Percentiles rank a stretch among this genome's conserved stretches.
Evolutionary conservation across 1,140 invertebrate species (phyloP).

Genomic region (Drusus annulatus): DNA sequence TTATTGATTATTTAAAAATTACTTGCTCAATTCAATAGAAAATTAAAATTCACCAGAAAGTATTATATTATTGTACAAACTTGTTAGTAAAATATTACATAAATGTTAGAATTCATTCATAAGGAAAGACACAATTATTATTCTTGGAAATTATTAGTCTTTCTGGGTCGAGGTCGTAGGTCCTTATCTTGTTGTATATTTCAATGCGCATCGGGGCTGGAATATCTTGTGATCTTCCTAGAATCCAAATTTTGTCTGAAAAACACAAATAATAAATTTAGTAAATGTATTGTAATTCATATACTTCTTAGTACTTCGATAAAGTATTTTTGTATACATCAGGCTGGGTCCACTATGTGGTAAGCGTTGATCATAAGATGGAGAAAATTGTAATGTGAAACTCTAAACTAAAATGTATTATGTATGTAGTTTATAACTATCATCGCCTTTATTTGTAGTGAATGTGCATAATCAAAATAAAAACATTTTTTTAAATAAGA

Average conservation of each 20-base stretch:
- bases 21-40: neutral
- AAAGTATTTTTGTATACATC: conserved; percentile 8
- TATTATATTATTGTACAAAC: neutral
- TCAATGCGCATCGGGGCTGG: conserved; percentile 71
- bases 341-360: neutral
- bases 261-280: conserved; percentile 27
- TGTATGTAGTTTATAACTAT: conserved; percentile 8
- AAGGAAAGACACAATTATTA: conserved; percentile 68
- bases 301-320: neutral
- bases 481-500: conserved; percentile 11
- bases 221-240: conserved; percentile 75
- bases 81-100: neutral
- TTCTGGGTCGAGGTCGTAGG: conserved; percentile 74
- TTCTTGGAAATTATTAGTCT: conserved; percentile 77
- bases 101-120: no score
- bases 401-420: neutral
- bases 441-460: no score
- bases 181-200: conserved; percentile 74
- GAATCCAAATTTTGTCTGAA: conserved; percentile 77
- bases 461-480: conserved; percentile 7
- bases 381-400: no score
- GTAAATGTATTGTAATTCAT: conserved; percentile 1
- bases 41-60: neutral
- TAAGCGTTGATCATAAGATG: no score
- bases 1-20: no score